Conservation (phyloP, 2,888 invertebrate genomes). For the Plebejus anna region DNA sequence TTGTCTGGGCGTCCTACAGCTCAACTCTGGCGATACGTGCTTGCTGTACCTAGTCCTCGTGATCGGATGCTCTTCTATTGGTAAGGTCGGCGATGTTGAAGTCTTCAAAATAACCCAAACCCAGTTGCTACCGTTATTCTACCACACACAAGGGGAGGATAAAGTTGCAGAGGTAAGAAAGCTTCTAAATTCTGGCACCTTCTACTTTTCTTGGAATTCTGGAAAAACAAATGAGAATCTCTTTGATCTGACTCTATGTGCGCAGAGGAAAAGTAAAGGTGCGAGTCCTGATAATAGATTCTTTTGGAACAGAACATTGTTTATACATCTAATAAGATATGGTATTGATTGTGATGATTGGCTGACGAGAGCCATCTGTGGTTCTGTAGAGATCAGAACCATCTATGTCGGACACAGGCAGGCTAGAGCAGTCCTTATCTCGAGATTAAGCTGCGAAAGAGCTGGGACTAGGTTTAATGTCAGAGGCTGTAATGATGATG, state of each 20-base stretch:
- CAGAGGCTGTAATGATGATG: conserved; percentile 99
- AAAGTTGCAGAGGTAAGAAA: conserved; percentile 86
- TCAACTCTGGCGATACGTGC: conserved; percentile 91
- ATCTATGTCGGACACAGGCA: conserved; percentile 98
- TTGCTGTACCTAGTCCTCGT: conserved; percentile 94
- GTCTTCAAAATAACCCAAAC: conserved; percentile 97
- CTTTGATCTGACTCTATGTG: conserved; percentile 96
- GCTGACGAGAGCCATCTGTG: conserved; percentile 97
- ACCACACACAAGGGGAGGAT: conserved; percentile 82
- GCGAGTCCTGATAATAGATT: conserved; percentile 94
- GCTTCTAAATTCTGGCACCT: conserved; percentile 97
- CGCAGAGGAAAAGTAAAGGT: conserved; percentile 91
- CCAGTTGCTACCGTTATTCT: conserved; percentile 92
- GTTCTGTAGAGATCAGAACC: conserved; percentile 97
- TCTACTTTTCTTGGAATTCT: conserved; percentile 95
- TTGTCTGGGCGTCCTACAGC: conserved; percentile 94
- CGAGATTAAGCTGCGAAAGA: conserved; percentile 97
- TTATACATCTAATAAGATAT: conserved; percentile 94
- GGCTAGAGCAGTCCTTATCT: conserved; percentile 96
- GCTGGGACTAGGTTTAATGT: conserved; percentile 99
- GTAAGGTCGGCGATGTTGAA: conserved; percentile 96
- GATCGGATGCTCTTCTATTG: conserved; percentile 97
- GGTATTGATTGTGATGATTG: conserved; percentile 94
- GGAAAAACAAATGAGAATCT: conserved; percentile 71
- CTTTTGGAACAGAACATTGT: conserved; percentile 98